Base-by-base conservation (phyloP, 1,140 invertebrate genomes). In the Zelostemma sp. region DNA sequence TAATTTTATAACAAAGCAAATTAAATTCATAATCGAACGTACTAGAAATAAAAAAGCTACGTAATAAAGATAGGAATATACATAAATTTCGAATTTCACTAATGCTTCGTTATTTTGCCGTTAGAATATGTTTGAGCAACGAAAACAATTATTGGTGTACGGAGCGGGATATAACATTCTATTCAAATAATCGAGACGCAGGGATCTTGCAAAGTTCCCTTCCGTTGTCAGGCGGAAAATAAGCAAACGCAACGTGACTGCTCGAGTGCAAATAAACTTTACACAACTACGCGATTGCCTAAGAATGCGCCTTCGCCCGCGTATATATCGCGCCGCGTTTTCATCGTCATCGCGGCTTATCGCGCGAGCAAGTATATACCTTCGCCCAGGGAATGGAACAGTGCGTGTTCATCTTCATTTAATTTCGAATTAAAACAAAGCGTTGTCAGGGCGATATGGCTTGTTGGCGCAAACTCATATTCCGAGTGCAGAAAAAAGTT, bases 221-320 rank as follows among this genome's bases (percentile, higher is more conserved):
- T 57, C 55, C 58, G 47, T 61, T 65, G 65, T 68, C 54, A 60
- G 55, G 41, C 61, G 48, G 59, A 49, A 72, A 73, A 68, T 65
- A 73, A 71, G 64, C 61, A 64, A 61, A 46, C 19, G 53, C 66
- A 31, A 49, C 53, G 51, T 56, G 46, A 72, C 49, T 66, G 62
- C 48, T 54, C 55, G 56, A 47, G 54, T 60, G 57, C 68, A 76
- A 77, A 77, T 79, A 76, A 77, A 79, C 72, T 73, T 47, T 73
- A 70, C 65, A 68, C 62, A 70, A 63, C 65, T 54, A 57, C 72
- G 67, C 58, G 62, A 75, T 76, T 75, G 59, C 73, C 70, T 72
- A 76, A 79, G 73, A 73, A 78, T 73, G 63, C 61, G 64, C 49
- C 46, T 56, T 59, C 56, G 45, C 45, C 45, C 40, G 28, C 5